Base-by-base conservation (phyloP, 2,113 vertebrate genomes). In the Tonatia bakeri region DNA sequence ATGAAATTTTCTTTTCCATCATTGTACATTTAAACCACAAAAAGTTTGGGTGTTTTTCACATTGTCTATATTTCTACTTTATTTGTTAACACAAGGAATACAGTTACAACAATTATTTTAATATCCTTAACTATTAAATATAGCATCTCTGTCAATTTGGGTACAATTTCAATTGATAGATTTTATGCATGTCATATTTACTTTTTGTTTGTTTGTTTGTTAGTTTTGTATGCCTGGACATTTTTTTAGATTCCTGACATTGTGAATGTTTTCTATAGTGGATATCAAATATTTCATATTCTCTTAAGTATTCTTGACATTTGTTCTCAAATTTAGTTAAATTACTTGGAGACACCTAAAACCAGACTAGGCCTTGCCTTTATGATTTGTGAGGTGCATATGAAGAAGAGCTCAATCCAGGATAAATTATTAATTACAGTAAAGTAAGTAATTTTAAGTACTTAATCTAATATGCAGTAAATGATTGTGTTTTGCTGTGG, bases 291-390 rank as follows among this genome's bases (percentile, higher is more conserved):
- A 47, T 64, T 67, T 61, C 40, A 5, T 61, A 69, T 87, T 85
- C 40, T 80, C 28, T 6, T 50, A 47, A 81, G 11, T 70, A 22
- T 93, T 56, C 40, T 65, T 91, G 12, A 38, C 5, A 5, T 67
- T 69, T 75, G 36, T 38, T 65, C 36, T 90, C 33, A 22, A 69
- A 93, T 80, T 96, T 40, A 86, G n/a, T 70, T 94, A 89, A 75
- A 65, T 64, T 79, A 36, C 65, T 31, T 84, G 4, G 26, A 75
- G 33, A 33, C 10, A 47, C 1, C 52, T 69, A 65, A 26, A 45
- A 67, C 36, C 1, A 80, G 38, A 75, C 64, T 61, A 6, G 24
- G 10, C 33, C 40, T 91, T 73, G 13, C 16, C 28, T 47, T 82
- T 93, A 13, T 54, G 38, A 75, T 47, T 79, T 87, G 14, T 79